These are phyloP conservation scores for Pterophyllum scalare DNA, from an alignment of 2,113 vertebrate genomes.

Conservation along the genomic window DNA sequence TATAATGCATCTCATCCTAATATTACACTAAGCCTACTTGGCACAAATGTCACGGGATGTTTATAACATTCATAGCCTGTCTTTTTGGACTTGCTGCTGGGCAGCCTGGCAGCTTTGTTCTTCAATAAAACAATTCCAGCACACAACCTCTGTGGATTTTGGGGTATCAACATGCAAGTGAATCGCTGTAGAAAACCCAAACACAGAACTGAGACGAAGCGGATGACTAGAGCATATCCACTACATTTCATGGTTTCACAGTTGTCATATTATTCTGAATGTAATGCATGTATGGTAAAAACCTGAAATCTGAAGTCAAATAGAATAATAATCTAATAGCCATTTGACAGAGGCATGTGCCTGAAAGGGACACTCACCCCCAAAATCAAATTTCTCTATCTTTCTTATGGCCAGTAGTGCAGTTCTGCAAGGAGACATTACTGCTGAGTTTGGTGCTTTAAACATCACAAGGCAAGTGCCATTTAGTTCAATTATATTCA, in stretches of 20 bases:
- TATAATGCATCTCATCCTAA: slow-evolving; percentile 44
- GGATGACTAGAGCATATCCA: neutral
- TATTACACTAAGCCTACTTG: slow-evolving; percentile 38
- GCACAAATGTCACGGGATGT: slow-evolving; percentile 19
- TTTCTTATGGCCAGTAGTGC: neutral
- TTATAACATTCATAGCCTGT: slow-evolving; percentile 26
- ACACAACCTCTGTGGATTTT: neutral
- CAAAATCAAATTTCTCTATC: neutral
- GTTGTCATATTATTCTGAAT: neutral
- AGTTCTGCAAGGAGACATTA: neutral
- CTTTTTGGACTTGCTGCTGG: slow-evolving; percentile 10
- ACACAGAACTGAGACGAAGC: neutral
- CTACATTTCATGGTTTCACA: neutral
- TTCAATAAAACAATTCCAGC: slow-evolving; percentile 9
- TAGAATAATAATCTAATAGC: neutral
- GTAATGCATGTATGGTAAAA: neutral
- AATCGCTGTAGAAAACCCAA: slow-evolving; percentile 6
- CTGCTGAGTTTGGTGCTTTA: neutral
- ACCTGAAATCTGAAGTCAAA: neutral
- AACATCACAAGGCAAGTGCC: neutral
- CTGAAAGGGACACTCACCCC: too few species aligned
- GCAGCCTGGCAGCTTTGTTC: neutral
- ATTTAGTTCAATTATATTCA: neutral
- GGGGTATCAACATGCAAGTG: neutral
- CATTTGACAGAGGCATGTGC: too few species aligned